Conservation (phyloP, 2,888 invertebrate genomes). For the Caenorhabditis afra region DNA sequence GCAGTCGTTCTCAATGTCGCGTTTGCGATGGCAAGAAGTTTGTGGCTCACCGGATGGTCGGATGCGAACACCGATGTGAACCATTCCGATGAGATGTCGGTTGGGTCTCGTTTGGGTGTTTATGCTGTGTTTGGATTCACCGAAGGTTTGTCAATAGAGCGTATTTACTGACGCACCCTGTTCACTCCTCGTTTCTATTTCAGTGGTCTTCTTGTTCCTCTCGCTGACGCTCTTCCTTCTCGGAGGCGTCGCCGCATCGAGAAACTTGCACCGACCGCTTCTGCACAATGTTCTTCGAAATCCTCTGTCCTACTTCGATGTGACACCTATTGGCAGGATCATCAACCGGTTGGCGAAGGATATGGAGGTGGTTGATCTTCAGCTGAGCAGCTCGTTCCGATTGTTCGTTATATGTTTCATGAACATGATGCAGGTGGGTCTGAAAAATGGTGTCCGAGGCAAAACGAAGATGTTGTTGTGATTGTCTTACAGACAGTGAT, state of each 20-base stretch:
- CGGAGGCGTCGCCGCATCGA: conserved; percentile 77
- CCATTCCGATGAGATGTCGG: conserved; percentile 57
- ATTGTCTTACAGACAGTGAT: no score
- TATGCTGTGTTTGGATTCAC: conserved; percentile 74
- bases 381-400: conserved; percentile 74
- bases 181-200: conserved; percentile 70
- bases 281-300: conserved; percentile 71
- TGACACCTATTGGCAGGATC: conserved; percentile 78
- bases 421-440: conserved; percentile 64
- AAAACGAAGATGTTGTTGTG: no score
- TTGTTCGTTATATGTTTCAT: conserved; percentile 71
- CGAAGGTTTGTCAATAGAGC: conserved; percentile 70
- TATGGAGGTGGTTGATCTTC: conserved; percentile 78
- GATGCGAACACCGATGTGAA: conserved; percentile 71
- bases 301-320: conserved; percentile 78
- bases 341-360: conserved; percentile 78
- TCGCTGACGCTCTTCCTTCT: conserved; percentile 71
- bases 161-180: conserved; percentile 64
- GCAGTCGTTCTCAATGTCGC: conserved; percentile 58
- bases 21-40: conserved; percentile 73
- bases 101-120: conserved; percentile 71
- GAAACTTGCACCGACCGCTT: conserved; percentile 76
- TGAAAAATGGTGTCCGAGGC: no score
- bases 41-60: conserved; percentile 79
- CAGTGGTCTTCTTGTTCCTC: conserved; percentile 68